Evolutionary conservation across 2,113 vertebrate species (phyloP), one percentile per base, ranked within the genome.

Genomic region (Haemorhous mexicanus): DNA sequence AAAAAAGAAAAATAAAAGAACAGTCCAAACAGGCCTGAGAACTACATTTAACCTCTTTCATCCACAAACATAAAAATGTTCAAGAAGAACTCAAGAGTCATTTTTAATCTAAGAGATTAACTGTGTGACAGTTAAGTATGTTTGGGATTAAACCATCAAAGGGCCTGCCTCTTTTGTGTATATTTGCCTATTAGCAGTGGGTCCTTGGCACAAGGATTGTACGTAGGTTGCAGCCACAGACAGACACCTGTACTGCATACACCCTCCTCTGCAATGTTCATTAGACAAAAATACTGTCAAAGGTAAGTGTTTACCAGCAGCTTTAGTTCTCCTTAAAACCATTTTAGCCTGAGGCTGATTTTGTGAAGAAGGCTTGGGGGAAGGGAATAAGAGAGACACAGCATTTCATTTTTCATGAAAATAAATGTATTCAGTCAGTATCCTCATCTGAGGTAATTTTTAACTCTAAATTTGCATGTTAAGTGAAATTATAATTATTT

Each of bases 121-220:
- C 81, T 97, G 1, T 67, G 62, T 95, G 68, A 94, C 96, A 95
- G 58, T 94, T 88, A 96, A 95, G 84, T 94, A 90, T 94, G 89
- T 93, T 93, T 93, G 84, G 91, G 96, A 95, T 96, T 90, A 94
- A 90, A 87, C 58, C 89, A 95, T 94, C 95, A 96, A 95, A 96
- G 94, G 56, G 47, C n/a, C 76, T 93, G 83, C 80, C 74, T 93
- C 84, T 64, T 94, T 92, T 93, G 88, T 87, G 80, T 91, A 4
- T 83, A 73, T 95, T 88, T 92, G 87, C 84, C 88, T 94, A 20
- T 84, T 84, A 93, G 85, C 91, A 75, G 86, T 69, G 94, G 85
- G 87, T 81, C 72, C 80, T 94, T 93, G 93, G 94, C 94, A 86
- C 67, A 68, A 47, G 88, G 80, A n/a, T 22, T 37, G 1, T 35